Base-by-base conservation (phyloP, 2,888 invertebrate genomes). In the Sinodicranocentrus sp. region DNA sequence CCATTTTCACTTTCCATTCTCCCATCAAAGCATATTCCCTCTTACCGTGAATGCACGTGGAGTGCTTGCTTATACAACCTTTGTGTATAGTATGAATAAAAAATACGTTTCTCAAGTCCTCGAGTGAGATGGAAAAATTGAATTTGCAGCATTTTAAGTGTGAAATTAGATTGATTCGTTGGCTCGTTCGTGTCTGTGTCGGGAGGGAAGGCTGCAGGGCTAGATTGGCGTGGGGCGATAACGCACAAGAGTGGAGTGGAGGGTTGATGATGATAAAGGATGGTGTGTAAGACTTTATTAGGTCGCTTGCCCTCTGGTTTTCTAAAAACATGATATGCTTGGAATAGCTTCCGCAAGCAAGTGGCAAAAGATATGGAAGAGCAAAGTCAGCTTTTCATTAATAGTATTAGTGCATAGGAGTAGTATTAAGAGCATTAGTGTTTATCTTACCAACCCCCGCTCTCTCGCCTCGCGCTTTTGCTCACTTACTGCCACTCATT, bases 381-480 rank as follows among this genome's bases (percentile, higher is more conserved):
- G 75, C 63, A 26, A 25, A 76, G 65, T 76, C 65, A 65, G 54
- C 65, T 54, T 73, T 73, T 39, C 75, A 65, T 25, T 54, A 61
- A 33, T 17, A 26, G 61, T n/a, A 61, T 61, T 61, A 61, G 61
- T 28, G 10, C 28, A 33, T 61, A 8, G 57, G 13, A 25, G 23
- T 19, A 61, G 21, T 23, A 59, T 61, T 61, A 61, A 28, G 61
- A 61, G 61, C 61, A 61, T 61, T 61, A 61, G 33, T 17, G 61
- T 28, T 61, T 61, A 61, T 61, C 61, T 61, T 17, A 23, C 33
- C 33, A 17, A 3, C 59, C 61, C 23, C 6, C n/a, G 8, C 61
- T 15, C 33, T 61, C 61, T 3, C 61, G 8, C 57, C 48, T 8
- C 39, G 39, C 6, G 8, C 13, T 8, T 13, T n/a, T 8, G 19